phyloP scores from a whole-genome alignment of 2,888 invertebrate species.

The Tenthredo mesomela region DNA sequence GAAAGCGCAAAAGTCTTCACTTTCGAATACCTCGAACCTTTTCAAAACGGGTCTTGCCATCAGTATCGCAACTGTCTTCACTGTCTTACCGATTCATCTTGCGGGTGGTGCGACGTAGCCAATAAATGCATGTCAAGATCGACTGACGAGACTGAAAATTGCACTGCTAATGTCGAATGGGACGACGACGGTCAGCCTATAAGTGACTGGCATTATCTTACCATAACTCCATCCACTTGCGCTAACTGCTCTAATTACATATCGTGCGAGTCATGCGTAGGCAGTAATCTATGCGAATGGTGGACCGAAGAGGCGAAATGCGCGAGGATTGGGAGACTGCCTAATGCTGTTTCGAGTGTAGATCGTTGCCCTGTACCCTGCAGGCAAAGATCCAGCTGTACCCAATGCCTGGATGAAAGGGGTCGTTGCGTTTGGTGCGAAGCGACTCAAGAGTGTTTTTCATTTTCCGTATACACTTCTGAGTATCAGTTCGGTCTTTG shows the following conservation, averaged over 20 bases:
- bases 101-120: constrained; percentile 95
- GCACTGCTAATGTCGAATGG: constrained; percentile 79
- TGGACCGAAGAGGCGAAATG: constrained; percentile 94
- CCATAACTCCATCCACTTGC: constrained; percentile 90
- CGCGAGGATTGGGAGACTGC: constrained; percentile 87
- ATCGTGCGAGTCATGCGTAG: constrained; percentile 91
- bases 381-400: constrained; percentile 87
- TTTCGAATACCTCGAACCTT: constrained; percentile 94
- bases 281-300: constrained; percentile 92
- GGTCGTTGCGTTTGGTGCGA: constrained; percentile 98
- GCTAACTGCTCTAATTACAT: constrained; percentile 94
- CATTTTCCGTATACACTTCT: constrained; percentile 97
- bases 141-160: constrained; percentile 84
- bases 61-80: constrained; percentile 91
- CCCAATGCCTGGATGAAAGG: constrained; percentile 90
- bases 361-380: constrained; percentile 91
- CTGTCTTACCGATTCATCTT: constrained; percentile 92
- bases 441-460: constrained; percentile 94
- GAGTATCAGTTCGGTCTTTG: constrained; percentile 96
- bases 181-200: constrained; percentile 79
- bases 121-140: constrained; percentile 85
- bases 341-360: constrained; percentile 83
- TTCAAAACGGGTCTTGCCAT: constrained; percentile 88
- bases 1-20: constrained; percentile 92
- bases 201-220: constrained; percentile 88